Evolutionary conservation across 2,113 vertebrate species (phyloP), one percentile per base, ranked within the genome.

Genomic region (Datnioides undecimradiatus): DNA sequence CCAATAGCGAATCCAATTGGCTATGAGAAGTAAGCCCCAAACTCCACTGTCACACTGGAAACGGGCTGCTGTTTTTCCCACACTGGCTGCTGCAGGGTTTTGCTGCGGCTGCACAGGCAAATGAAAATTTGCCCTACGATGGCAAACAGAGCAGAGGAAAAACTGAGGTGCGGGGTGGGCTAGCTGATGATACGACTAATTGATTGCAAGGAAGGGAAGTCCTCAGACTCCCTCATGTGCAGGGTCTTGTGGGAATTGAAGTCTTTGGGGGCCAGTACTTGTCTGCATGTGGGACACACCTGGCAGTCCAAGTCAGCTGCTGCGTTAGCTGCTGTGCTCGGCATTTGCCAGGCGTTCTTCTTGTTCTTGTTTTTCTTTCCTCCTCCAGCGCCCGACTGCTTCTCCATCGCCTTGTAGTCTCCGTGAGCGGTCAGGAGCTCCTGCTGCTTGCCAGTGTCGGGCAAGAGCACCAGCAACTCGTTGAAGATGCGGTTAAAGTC

Each of bases 151-250:
- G 46, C 4, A 45, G 43, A 21, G 23, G 34, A 6, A 55, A 40
- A 23, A 59, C 23, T 14, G 14, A 67, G 13, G 21, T n/a, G n/a
- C n/a, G n/a, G n/a, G n/a, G n/a, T n/a, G 21, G 91, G 95, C 94
- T 99, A 99, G 91, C 96, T 98, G 92, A 99, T 96, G 85, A 98
- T 96, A 38, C 96, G 96, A 93, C 97, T 96, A 69, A 98, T 96
- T 1, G 97, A 97, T 87, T 99, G 98, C 63, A 99, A 88, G 58
- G 98, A 98, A 2, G 98, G 98, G 90, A 99, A 99, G 77, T 99
- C 98, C 17, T 97, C 96, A 0, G 94, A 90, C 1, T 93, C 97
- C 55, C 93, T 93, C 0, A 94, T 87, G 71, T 99, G 98, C 93
- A 96, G 88, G 9, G 96, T 97, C 77, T 97, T 97, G 86, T 99